Evolutionary conservation across 2,113 vertebrate species (phyloP), one percentile per base, ranked within the genome.

Genomic region (Cryptotis parvus): DNA sequence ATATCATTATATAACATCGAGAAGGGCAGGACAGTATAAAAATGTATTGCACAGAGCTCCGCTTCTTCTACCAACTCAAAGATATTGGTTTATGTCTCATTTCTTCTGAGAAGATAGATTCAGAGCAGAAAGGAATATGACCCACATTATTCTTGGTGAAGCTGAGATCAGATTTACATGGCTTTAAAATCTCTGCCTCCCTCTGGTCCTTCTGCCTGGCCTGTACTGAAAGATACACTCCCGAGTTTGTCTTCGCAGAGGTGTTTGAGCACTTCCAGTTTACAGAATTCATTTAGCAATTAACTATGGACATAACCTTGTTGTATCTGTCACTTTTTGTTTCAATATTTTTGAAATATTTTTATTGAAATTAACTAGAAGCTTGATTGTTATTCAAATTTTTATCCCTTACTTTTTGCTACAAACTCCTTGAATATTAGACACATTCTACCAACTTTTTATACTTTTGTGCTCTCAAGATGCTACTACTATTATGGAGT

Each of bases 31-130:
- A 45, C 20, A 70, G 0, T 61, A 72, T 22, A 89, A 35, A 33
- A 89, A 84, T 49, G 75, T 55, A 35, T 41, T 72, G 78, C 9
- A 26, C 37, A 66, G 14, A 27, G 37, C 24, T 91, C 70, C 58
- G 70, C 45, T 26, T 6, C 9, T 86, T 0, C 0, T 87, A 37
- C 41, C 14, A 73, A 39, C 52, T 58, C 31, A 81, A 26, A 79
- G 4, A 14, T 1, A 1, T 65, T 22, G 43, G 20, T 70, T 90
- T 43, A 65, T 65, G 16, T 73, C 20, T n/a, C 27, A 84, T 85
- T 85, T 55, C 41, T 86, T 84, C 35, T 92, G 80, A 91, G n/a
- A 55, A 89, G 68, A 27, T 37, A 76, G 52, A 84, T n/a, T 77
- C 35, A 35, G 26, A 24, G 9, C 4, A 26, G 24, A 84, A 74